Base-by-base conservation (phyloP, 2,113 vertebrate species). In the Castor canadensis region DNA sequence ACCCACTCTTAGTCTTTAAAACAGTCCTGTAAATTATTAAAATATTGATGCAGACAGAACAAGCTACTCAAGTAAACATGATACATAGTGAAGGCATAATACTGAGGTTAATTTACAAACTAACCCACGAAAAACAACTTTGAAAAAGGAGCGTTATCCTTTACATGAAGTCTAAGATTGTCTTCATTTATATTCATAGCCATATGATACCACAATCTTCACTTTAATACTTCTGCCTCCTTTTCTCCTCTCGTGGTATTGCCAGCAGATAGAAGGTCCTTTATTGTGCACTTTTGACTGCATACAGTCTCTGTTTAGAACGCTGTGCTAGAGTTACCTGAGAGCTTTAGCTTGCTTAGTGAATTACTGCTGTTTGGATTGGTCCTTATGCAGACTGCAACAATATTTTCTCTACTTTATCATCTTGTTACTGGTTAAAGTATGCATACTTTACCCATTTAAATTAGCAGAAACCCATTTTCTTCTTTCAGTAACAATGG, bases 401-500 rank as follows among this genome's bases (percentile, higher is more conserved):
- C 60, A 67, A 71, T 54, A 49, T 62, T 96, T 96, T 66, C 95
- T 94, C 77, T 85, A 67, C 81, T 81, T 92, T 91, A 92, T 95
- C 91, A 91, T 73, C 93, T 89, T 89, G 58, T 97, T 94, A 93
- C 24, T 20, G 2, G 73, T 88, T 81, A 87, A 93, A 89, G 86
- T 58, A 73, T 80, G n/a, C 0, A 10, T 94, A 58, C 83, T 96
- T 97, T 85, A 58, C 54, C 58, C 80, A 87, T 75, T 96, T 97
- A 89, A 58, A 92, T 96, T 80, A 96, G 20, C 47, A 60, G 71
- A 92, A 83, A 52, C 64, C 52, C 83, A 94, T 94, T 96, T 95
- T 66, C 54, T 93, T 45, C 76, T 96, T 97, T 93, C 90, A 71
- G 47, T 80, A 95, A 89, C 79, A 95, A 87, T 93, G 89, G 89